Percentiles rank a stretch among this genome's conserved stretches.
Evolutionary conservation across 2,888 invertebrate species (phyloP).

Genomic region (Cynaeus angustus): DNA sequence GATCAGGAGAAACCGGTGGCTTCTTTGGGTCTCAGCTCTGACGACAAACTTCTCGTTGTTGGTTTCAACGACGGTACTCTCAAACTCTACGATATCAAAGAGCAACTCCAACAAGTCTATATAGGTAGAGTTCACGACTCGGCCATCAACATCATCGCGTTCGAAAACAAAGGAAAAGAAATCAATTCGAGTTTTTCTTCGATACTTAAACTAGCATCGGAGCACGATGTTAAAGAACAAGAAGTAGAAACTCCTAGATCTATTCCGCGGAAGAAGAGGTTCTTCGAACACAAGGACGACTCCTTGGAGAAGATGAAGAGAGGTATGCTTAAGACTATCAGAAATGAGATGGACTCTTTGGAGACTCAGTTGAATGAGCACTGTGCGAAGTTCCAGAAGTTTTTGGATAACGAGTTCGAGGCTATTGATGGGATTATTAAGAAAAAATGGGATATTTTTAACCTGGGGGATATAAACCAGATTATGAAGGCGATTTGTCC

Average conservation of each 20-base stretch:
- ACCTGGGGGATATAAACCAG: constrained; percentile 52
- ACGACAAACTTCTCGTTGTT: constrained; percentile 61
- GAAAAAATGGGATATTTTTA: constrained; percentile 64
- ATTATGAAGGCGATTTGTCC: constrained; percentile 50
- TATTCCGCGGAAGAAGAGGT: background rate
- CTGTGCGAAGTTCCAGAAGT: constrained; percentile 62
- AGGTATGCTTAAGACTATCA: constrained; percentile 56
- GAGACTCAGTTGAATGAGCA: constrained; percentile 62
- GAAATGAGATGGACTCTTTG: constrained; percentile 59
- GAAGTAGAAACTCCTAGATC: background rate
- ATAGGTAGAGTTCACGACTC: constrained; percentile 56
- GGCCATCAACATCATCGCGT: constrained; percentile 53
- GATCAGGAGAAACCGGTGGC: constrained; percentile 60
- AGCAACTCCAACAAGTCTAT: constrained; percentile 60
- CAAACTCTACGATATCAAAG: constrained; percentile 63
- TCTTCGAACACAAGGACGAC: constrained; percentile 10
- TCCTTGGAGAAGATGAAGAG: constrained; percentile 48
- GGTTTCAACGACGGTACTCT: constrained; percentile 64
- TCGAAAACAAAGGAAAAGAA: constrained; percentile 51
- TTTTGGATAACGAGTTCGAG: constrained; percentile 64
- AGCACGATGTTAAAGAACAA: background rate
- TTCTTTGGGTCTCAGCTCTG: constrained; percentile 61
- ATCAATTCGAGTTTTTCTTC: constrained; percentile 40
- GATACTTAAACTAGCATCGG: constrained; percentile 30
- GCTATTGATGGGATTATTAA: constrained; percentile 61